Evolutionary conservation across 2,888 invertebrate species (phyloP), one percentile per base, ranked within the genome.

Genomic region (Brachypalpus laphriformis): DNA sequence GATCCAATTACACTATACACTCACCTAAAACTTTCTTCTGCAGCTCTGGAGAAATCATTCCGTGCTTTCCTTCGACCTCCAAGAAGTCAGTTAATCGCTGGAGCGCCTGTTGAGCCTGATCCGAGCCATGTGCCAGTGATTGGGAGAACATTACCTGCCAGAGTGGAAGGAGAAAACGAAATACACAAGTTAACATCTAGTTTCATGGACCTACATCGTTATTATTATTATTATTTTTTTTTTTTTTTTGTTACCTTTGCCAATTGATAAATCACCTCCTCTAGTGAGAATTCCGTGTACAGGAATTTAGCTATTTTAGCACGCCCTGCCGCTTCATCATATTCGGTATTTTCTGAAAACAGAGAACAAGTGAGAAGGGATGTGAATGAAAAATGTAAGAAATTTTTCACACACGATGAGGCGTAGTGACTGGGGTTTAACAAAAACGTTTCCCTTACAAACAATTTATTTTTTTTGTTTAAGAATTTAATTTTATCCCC

Each of bases 131-230:
- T 1, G 94, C 93, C 87, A 96, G 91, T 1, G 96, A 95, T 89
- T 96, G 96, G 0, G 95, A 94, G 91, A 96, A 96, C 95, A 96
- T 95, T 89, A 96, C 94, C 94, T 94, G 88, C n/a, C n/a, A n/a
- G n/a, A n/a, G n/a, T n/a, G 5, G 45, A 71, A 47, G 9, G 11
- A 6, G 18, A 40, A 25, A 47, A 25, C 8, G n/a, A 63, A 57
- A 25, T 16, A 34, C n/a, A 61, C 11, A 42, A 3, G 61, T 61
- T 49, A 74, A 57, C 37, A 40, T 49, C 37, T 57, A 18, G 54
- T 47, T 9, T 34, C n/a, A 34, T 9, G 28, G 6, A 42, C 40
- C 40, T 22, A 8, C 42, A 51, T 71, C 56, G 14, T 16, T 37
- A 37, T 40, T n/a, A n/a, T n/a, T n/a, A n/a, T n/a, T n/a, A 6